phyloP scores from a whole-genome alignment of 2,888 invertebrate genomes.

The Odontomyia ornata region DNA sequence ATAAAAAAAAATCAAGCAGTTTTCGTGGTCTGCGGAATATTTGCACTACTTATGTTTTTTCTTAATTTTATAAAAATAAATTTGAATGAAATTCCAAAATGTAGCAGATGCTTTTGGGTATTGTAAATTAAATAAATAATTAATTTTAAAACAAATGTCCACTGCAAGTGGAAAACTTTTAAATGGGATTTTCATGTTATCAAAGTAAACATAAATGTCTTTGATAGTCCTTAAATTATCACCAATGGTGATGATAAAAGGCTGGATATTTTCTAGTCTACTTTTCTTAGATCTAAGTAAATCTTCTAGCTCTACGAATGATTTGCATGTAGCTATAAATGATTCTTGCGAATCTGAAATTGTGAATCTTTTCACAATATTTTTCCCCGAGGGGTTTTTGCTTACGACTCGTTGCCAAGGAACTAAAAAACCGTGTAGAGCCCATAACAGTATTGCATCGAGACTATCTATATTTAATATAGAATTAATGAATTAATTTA shows the following conservation, averaged over 20 bases:
- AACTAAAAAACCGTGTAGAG: background rate
- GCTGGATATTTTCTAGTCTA: background rate
- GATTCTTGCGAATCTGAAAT: constrained; percentile 11
- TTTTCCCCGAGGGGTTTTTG: background rate
- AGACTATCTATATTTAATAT: background rate
- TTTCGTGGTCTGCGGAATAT: too few species aligned
- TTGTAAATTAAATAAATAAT: constrained; percentile 15
- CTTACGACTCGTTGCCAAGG: too few species aligned
- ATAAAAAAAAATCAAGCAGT: too few species aligned
- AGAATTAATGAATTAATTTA: background rate
- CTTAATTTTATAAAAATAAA: constrained; percentile 2
- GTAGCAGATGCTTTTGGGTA: background rate
- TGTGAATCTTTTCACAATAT: background rate
- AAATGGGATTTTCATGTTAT: background rate
- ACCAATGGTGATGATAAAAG: background rate
- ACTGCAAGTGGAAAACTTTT: background rate
- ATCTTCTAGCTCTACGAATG: background rate
- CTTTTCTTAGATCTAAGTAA: background rate
- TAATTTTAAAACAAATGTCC: constrained; percentile 4
- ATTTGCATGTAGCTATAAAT: background rate
- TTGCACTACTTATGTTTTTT: background rate
- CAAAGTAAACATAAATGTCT: constrained; percentile 10
- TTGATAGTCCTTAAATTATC: background rate
- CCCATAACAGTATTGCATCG: background rate
- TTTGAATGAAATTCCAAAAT: constrained; percentile 18